These are phyloP conservation scores for Cotesia typhae DNA, from an alignment of 1,140 invertebrate genomes.

Conservation along the genomic window DNA sequence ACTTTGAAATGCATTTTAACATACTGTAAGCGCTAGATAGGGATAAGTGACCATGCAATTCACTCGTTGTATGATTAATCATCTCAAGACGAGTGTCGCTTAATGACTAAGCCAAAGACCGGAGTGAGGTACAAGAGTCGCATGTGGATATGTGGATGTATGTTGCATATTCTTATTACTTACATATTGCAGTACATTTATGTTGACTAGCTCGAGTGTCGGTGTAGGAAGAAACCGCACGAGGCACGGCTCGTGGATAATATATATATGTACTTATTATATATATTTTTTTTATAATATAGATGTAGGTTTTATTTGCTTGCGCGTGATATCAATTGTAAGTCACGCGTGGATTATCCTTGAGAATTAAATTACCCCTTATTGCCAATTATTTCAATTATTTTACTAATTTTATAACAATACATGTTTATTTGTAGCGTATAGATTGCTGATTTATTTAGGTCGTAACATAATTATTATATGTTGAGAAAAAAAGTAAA, in stretches of 20 bases:
- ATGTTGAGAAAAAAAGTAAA: not conserved
- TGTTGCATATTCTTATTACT: not conserved
- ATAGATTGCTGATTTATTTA: not conserved
- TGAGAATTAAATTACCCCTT: not conserved
- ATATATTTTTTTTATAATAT: too few relatives aligned
- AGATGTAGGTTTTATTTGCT: not conserved
- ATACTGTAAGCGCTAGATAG: not conserved
- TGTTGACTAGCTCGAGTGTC: not conserved
- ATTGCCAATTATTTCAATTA: conserved; percentile 5
- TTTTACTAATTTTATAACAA: conserved; percentile 12
- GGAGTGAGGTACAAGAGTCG: conserved; percentile 13
- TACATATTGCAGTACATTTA: not conserved
- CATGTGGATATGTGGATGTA: not conserved
- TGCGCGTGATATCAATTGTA: conserved; percentile 13
- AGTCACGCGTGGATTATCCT: conserved; percentile 11
- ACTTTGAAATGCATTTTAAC: not conserved
- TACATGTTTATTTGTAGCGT: not conserved
- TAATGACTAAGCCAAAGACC: conserved; percentile 15
- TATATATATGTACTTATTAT: too few relatives aligned
- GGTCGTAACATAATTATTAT: not conserved
- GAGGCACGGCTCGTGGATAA: not conserved
- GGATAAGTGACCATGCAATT: conserved; percentile 12
- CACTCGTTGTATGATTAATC: conserved; percentile 22
- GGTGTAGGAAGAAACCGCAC: conserved; percentile 6
- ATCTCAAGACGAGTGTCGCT: conserved; percentile 11